Evolutionary conservation across 37 sponge, comb jelly and placozoan species (phyloP), one percentile per base, ranked within the genome.

Genomic region (Eunapius fragilis): DNA sequence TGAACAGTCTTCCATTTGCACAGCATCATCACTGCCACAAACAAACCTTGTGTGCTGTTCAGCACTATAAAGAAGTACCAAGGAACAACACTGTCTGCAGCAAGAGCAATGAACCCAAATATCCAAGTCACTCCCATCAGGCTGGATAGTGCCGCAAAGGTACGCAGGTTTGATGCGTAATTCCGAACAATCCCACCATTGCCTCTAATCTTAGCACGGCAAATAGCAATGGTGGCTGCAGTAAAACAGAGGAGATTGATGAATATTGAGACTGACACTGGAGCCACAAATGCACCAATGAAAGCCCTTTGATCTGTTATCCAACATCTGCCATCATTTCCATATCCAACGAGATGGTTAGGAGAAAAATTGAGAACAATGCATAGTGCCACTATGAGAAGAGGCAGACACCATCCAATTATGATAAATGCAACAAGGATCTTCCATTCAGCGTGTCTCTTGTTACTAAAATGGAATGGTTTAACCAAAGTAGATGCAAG

Each of bases 61-160:
- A 91, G 71, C 47, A 87, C 76, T 32, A 92, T 84, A 76, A 92
- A 92, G 27, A 74, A 36, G 70, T 92, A 92, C 89, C 88, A 87
- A 6, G 84, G 76, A 88, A 88, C 87, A 34, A 28, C 70, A 11
- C 38, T 71, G 32, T 48, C 49, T 31, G 69, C 68, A 0, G 83
- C 22, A 24, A 91, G 69, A 23, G 91, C 88, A 0, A 87, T 6
- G 50, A 87, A 83, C 17, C 91, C 91, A 83, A 91, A 91, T 35
- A 87, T 6, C 91, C 91, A 91, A 33, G 87, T 86, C 34, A 82
- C 25, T 12, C 91, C 91, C 11, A 84, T 82, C 26, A 77, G 34
- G 6, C 32, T 38, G 28, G 84, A 79, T 0, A 87, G 22, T 22
- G 88, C 81, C 6, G 80, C 19, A 13, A 34, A 35, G 19, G 84